Evolutionary conservation across 1,140 invertebrate genomes (phyloP).

Genomic region (Theocolax elegans): DNA sequence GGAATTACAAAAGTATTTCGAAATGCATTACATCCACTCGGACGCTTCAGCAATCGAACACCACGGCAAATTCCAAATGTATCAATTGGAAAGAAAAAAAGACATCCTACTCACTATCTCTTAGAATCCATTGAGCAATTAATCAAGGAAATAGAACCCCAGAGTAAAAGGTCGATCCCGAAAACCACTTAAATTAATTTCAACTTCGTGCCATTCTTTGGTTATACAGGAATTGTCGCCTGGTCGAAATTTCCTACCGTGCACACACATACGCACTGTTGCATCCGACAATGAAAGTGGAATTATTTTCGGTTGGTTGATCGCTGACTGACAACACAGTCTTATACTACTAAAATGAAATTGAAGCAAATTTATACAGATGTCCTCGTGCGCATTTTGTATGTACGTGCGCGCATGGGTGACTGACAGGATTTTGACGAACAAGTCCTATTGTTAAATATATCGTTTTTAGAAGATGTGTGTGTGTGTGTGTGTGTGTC

Average conservation of each 20-base stretch:
- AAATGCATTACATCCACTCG: not conserved
- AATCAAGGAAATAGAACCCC: conserved; percentile 13
- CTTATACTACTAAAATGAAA: not conserved
- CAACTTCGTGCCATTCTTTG: not conserved
- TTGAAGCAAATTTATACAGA: not conserved
- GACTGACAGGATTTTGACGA: conserved; percentile 1
- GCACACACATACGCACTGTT: not conserved
- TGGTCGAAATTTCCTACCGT: no score
- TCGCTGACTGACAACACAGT: conserved; percentile 16
- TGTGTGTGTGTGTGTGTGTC: no score
- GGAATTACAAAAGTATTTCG: no score
- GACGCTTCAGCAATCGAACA: not conserved
- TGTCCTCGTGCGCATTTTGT: not conserved
- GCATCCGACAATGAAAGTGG: not conserved
- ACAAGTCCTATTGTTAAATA: conserved; percentile 36
- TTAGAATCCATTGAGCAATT: conserved; percentile 13
- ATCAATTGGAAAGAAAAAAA: not conserved
- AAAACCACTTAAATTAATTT: conserved; percentile 38
- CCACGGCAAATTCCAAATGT: conserved; percentile 24
- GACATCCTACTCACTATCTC: not conserved
- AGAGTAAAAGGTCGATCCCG: not conserved
- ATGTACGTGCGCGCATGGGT: not conserved
- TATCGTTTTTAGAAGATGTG: conserved; percentile 21
- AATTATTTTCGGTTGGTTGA: conserved; percentile 28
- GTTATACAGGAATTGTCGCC: no score